Conservation (phyloP, 2,888 invertebrate species). For the Tubulanus polymorphus region DNA sequence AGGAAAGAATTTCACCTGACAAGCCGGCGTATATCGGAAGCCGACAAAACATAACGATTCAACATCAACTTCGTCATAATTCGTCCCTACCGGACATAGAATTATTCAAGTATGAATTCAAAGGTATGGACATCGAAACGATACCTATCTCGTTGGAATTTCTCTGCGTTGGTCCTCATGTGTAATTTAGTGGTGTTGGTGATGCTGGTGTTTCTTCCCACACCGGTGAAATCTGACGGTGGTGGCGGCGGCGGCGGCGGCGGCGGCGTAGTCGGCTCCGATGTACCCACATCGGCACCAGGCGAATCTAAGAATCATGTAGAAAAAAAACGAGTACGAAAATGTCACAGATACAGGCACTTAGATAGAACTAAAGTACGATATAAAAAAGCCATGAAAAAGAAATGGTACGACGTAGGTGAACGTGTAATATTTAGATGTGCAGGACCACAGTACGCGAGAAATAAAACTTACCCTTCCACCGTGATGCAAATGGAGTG, state of each 20-base stretch:
- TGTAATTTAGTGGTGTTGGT: background rate
- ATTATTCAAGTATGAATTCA: background rate
- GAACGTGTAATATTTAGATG: background rate
- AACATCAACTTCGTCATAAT: background rate
- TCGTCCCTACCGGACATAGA: background rate
- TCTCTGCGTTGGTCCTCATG: background rate
- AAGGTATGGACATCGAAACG: background rate
- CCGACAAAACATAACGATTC: background rate
- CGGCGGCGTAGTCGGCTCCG: background rate
- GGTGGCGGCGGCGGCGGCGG: background rate
- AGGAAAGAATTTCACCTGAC: background rate
- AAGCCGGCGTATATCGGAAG: background rate
- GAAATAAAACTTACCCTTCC: background rate
- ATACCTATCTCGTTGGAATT: constrained; percentile 1
- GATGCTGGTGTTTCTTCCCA: background rate
- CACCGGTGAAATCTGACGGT: background rate
- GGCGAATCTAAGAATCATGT: background rate
- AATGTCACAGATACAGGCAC: background rate
- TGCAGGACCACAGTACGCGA: background rate
- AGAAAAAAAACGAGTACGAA: background rate
- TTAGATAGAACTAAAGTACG: background rate
- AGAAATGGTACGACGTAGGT: background rate
- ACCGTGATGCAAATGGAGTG: background rate
- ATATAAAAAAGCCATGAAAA: background rate
- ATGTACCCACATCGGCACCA: background rate